Conservation (phyloP, 2,797 vertebrate genomes). For the Sitta carolinensis region DNA sequence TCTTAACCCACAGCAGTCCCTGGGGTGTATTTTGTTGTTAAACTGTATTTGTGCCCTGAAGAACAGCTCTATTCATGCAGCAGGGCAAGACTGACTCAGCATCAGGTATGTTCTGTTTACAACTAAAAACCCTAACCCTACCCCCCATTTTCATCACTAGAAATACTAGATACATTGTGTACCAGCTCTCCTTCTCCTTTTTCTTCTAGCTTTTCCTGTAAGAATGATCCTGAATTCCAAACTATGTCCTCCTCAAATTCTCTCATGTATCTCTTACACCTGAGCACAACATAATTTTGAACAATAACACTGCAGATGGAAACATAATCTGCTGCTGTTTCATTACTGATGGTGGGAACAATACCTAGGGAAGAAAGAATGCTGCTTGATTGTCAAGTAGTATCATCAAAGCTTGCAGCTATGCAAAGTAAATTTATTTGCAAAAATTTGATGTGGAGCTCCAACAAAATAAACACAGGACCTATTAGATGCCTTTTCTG, state of each 20-base stretch:
- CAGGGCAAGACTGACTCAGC: not conserved
- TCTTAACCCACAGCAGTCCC: not conserved
- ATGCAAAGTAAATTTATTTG: slow-evolving; percentile 7
- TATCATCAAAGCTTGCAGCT: not conserved
- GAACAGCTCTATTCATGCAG: not conserved
- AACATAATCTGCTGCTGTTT: not conserved
- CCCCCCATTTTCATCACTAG: not conserved
- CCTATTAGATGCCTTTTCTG: not conserved
- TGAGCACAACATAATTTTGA: not conserved
- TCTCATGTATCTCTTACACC: not conserved
- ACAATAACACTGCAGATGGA: not conserved
- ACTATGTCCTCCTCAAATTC: not conserved
- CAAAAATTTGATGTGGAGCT: not conserved
- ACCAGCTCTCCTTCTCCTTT: not conserved
- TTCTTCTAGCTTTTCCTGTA: not conserved
- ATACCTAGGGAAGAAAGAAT: not conserved
- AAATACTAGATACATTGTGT: not conserved
- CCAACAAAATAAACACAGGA: not conserved
- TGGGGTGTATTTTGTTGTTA: not conserved
- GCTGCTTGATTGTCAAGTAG: not conserved
- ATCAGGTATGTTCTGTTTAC: not conserved
- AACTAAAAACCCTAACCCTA: not conserved
- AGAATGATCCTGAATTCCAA: not conserved
- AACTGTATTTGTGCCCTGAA: not conserved
- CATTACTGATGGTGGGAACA: not conserved